These are phyloP conservation scores for Hydrozoanthus gracilis DNA, from an alignment of 92 coral and sea anemone genomes.

Conservation along the genomic window DNA sequence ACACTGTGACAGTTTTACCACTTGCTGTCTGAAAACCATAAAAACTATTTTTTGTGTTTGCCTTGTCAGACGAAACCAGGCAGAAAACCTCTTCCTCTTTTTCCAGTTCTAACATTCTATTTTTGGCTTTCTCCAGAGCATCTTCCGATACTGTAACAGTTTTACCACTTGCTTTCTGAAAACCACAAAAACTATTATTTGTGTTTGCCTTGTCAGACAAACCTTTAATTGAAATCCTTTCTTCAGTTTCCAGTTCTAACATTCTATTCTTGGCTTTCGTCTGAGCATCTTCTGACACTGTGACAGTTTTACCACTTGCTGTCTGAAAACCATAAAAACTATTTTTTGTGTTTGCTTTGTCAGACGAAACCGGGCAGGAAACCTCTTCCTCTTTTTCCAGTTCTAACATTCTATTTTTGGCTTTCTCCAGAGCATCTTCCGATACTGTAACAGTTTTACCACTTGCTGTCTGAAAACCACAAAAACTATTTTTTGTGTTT, in stretches of 20 bases:
- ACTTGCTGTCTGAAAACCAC: slow-evolving; percentile 35
- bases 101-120: background rate
- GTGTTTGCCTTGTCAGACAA: background rate
- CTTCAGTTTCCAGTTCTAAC: background rate
- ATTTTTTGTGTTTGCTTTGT: background rate
- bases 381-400: background rate
- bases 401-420: background rate
- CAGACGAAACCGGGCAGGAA: background rate
- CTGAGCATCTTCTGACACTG: slow-evolving; percentile 48
- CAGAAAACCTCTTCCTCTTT: background rate
- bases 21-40: slow-evolving; percentile 75
- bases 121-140: background rate
- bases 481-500: background rate
- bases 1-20: slow-evolving; percentile 60
- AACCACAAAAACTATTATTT: background rate
- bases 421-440: background rate
- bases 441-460: slow-evolving; percentile 10
- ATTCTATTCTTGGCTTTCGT: slow-evolving; percentile 46
- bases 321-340: slow-evolving; percentile 50
- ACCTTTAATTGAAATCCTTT: background rate
- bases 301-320: slow-evolving; percentile 64
- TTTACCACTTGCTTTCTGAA: background rate
- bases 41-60: background rate
- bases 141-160: background rate
- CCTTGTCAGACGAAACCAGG: background rate